These are phyloP conservation scores for Sesamia inferens DNA, from an alignment of 2,888 invertebrate species.

Conservation along the genomic window DNA sequence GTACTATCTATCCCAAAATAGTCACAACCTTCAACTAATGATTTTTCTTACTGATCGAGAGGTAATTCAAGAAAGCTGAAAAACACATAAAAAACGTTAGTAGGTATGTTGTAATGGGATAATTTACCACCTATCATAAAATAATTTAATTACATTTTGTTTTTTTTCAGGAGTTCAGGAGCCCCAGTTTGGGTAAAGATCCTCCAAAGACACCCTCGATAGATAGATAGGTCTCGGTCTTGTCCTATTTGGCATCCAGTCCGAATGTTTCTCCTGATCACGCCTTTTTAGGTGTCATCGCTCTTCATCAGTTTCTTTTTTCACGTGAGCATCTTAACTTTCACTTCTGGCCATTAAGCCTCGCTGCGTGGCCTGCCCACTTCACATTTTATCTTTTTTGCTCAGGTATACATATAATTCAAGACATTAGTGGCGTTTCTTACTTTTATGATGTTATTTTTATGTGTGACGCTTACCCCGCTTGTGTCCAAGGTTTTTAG, in stretches of 20 bases:
- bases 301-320: neutral
- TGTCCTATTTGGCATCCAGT: neutral
- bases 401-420: too few relatives aligned
- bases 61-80: neutral
- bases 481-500: neutral
- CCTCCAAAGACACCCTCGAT: neutral
- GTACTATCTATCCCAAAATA: too few relatives aligned
- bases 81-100: neutral
- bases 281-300: neutral
- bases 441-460: neutral
- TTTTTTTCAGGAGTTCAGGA: neutral
- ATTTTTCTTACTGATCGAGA: neutral
- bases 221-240: neutral
- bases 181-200: neutral
- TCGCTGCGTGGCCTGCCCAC: neutral
- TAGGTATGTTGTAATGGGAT: neutral
- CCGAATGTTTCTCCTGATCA: neutral
- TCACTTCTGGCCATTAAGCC: neutral
- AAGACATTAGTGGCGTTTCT: neutral
- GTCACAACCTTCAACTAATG: too few relatives aligned
- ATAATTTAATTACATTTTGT: neutral
- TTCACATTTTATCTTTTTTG: neutral
- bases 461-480: neutral
- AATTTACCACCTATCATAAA: neutral
- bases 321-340: neutral